Evolutionary conservation across 92 coral and sea anemone species (phyloP), one percentile per base, ranked within the genome.

Genomic region (Bergia sp.): DNA sequence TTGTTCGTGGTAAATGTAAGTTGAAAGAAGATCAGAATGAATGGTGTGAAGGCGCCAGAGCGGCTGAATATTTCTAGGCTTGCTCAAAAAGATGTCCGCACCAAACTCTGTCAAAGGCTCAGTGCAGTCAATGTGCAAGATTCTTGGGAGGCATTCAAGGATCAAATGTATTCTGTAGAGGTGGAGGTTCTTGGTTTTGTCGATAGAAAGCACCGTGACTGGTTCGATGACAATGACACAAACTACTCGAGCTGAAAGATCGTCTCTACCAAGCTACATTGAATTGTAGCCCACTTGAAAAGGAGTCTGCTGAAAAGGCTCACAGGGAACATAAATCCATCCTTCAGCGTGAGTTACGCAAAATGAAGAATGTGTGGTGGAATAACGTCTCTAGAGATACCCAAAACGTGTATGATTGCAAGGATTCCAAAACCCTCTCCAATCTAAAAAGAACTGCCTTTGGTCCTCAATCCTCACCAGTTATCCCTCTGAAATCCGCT

Each of bases 351-450:
- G 80, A 76, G 53, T 42, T 76, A 76, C 80, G 80, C 66, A 86
- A 44, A 86, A 86, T 73, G 29, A 29, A 29, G 29, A 29, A 29
- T 29, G 29, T 29, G 29, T 29, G 29, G 29, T 29, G 29, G 29
- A 45, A 16, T 9, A 39, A 47, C 21, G 23, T 13, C 2, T 41
- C 40, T 29, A 29, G 29, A 29, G 29, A 29, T 29, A 29, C 29
- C 47, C 47, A 77, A 82, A 41, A 76, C 82, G 73, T 61, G 88
- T 73, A 29, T 29, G 72, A 20, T 85, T 55, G 40, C 77, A 82
- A 38, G 55, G 53, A 37, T 43, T 53, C 0, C 29, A 81, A 4
- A 81, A 49, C 81, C 16, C 29, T 45, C 37, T 73, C 40, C 29
- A 29, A 53, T 29, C 23, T 86, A 79, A 29, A 29, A 29, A 29